A percentile compares a stretch with the other conserved stretches of the same genome.
These are phyloP conservation scores for Drosophila pandora DNA, from an alignment of 1,140 invertebrate genomes.

Conservation along the genomic window DNA sequence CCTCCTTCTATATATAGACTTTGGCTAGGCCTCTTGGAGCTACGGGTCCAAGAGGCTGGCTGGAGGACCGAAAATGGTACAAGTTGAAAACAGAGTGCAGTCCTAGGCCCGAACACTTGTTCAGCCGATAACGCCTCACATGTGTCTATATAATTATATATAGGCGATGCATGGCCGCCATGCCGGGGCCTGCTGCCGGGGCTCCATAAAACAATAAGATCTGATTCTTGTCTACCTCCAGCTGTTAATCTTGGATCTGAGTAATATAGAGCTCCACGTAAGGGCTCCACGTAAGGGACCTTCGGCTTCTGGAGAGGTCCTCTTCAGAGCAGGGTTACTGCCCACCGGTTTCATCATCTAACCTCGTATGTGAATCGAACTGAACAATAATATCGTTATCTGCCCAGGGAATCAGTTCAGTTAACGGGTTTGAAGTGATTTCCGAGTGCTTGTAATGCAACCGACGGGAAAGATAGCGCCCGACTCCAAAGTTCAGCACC, in stretches of 20 bases:
- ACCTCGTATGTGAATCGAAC: neutral
- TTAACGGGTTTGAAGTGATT: slow-evolving; percentile 24
- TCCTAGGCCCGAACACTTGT: slow-evolving; percentile 13
- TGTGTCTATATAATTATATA: neutral
- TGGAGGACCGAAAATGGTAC: neutral
- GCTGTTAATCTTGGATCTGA: slow-evolving; percentile 14
- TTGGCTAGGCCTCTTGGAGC: slow-evolving; percentile 11
- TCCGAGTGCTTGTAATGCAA: slow-evolving; percentile 21
- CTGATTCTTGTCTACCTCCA: slow-evolving; percentile 26
- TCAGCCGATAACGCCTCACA: slow-evolving; percentile 12
- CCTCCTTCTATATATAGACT: slow-evolving; percentile 38
- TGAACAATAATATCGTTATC: slow-evolving; percentile 1
- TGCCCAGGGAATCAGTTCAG: slow-evolving; percentile 10
- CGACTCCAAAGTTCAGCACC: slow-evolving; percentile 18
- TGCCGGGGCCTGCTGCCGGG: slow-evolving; percentile 22
- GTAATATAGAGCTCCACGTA: neutral
- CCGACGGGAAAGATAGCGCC: slow-evolving; percentile 4
- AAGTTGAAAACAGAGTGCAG: slow-evolving; percentile 22
- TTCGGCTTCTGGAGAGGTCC: neutral
- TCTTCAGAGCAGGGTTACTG: neutral
- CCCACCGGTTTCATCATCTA: neutral
- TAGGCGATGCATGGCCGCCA: neutral
- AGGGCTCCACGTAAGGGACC: no score
- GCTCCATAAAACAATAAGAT: slow-evolving; percentile 4
- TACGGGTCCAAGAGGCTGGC: neutral